Evolutionary conservation across 2,797 vertebrate genomes (phyloP), one percentile per base, ranked within the genome.

Genomic region (Cuculus canorus): DNA sequence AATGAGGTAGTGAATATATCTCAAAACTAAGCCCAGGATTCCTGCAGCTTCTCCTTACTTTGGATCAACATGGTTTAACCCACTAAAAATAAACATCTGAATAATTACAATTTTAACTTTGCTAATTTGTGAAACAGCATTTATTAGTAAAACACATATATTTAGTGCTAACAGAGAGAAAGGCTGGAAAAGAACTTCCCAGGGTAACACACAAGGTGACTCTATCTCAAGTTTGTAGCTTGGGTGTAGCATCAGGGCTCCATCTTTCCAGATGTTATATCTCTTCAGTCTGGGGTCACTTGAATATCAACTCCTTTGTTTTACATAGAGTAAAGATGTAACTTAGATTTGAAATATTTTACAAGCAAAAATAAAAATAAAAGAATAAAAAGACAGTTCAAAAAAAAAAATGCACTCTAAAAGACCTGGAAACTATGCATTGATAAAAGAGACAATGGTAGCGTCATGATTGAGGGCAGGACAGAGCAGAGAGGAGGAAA

Each of bases 261-360:
- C 5, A 5, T 94, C 79, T 89, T 95, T 93, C 73, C 66, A 33
- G 32, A 45, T 86, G 7, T 5, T 37, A 5, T 16, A 68, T 64
- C 64, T 90, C 53, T 91, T 85, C 69, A 79, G 23, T 65, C n/a
- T 61, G 12, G 18, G 18, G 15, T 86, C 54, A 84, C 35, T 12
- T 45, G 88, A 79, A 94, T 75, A 88, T 77, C n/a, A 30, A 54
- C 47, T 57, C 61, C 78, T 95, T 95, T 92, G 71, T 80, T 86
- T 94, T 54, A 47, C 56, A 59, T 19, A 15, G 63, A 57, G 68
- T 69, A 59, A 89, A 56, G 16, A 15, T 16, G 27, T 47, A 88
- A 93, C 70, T 82, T 93, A 80, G 83, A 93, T 63, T 37, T 27
- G 19, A 90, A 76, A 93, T 33, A 64, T 47, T 80, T 92, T 72